Percentiles rank a stretch among this genome's conserved stretches.
Conservation (phyloP, 2,113 vertebrate species). For the Petaurus breviceps region DNA sequence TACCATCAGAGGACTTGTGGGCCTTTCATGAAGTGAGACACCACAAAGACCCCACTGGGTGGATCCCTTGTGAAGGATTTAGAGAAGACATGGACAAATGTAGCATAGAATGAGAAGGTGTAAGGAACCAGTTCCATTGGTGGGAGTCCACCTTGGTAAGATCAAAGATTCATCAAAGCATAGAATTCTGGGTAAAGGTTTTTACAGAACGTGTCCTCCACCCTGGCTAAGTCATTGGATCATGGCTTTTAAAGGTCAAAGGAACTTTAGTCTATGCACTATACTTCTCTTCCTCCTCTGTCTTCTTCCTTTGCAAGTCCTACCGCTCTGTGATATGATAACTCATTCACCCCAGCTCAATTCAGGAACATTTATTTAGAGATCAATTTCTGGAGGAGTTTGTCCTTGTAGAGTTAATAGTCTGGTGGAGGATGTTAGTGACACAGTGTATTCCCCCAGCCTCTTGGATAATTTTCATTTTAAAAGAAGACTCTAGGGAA, state of each 20-base stretch:
- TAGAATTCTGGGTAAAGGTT: neutral
- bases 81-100: neutral
- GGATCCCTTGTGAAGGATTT: neutral
- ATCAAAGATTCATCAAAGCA: neutral
- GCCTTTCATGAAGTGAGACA: neutral
- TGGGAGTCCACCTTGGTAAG: neutral
- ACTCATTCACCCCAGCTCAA: neutral
- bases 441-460: neutral
- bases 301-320: neutral
- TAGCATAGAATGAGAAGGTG: neutral
- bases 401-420: neutral
- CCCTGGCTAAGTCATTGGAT: neutral
- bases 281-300: neutral
- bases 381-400: neutral
- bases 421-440: neutral
- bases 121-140: neutral
- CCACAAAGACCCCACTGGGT: neutral
- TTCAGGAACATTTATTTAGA: neutral
- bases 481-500: neutral
- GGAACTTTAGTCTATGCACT: neutral
- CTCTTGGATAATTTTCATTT: neutral
- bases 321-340: neutral
- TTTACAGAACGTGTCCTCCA: neutral
- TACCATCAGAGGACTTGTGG: neutral
- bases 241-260: neutral